phyloP scores from a whole-genome alignment of 2,113 vertebrate species.

The Camelus bactrianus region DNA sequence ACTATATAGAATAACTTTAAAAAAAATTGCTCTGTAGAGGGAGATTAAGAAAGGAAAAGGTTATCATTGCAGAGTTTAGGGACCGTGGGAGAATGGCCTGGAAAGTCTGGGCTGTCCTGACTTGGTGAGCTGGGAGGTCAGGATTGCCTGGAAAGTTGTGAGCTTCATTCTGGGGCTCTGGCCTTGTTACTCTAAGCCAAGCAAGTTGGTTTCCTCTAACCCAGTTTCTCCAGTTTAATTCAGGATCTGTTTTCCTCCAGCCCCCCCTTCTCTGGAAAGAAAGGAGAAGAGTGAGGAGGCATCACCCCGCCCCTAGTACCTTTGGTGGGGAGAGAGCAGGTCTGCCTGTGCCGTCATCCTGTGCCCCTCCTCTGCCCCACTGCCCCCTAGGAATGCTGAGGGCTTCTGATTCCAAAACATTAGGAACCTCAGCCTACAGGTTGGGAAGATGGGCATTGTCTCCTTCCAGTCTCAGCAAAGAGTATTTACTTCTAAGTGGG shows the following conservation, averaged over 20 bases:
- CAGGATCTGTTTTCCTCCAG: background rate
- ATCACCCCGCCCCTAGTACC: accelerated
- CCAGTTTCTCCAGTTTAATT: background rate
- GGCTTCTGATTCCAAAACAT: background rate
- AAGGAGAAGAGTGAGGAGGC: background rate
- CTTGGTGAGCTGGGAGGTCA: background rate
- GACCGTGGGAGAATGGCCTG: background rate
- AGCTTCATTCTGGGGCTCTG: background rate
- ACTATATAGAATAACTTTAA: background rate
- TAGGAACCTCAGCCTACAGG: background rate
- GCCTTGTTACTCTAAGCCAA: background rate
- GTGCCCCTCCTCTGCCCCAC: background rate
- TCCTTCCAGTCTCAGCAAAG: background rate
- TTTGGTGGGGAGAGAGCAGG: background rate
- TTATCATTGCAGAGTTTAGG: background rate
- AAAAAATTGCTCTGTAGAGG: background rate
- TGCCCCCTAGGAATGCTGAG: background rate
- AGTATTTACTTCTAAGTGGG: background rate
- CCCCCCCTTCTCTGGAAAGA: background rate
- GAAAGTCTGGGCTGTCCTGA: background rate
- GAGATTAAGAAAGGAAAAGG: background rate
- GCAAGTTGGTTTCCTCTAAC: background rate
- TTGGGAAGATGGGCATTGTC: background rate
- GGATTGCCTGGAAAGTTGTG: background rate
- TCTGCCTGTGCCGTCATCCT: background rate